Evolutionary conservation across 2,888 invertebrate genomes (phyloP).

Genomic region (Rhagophthalmus giganteus): DNA sequence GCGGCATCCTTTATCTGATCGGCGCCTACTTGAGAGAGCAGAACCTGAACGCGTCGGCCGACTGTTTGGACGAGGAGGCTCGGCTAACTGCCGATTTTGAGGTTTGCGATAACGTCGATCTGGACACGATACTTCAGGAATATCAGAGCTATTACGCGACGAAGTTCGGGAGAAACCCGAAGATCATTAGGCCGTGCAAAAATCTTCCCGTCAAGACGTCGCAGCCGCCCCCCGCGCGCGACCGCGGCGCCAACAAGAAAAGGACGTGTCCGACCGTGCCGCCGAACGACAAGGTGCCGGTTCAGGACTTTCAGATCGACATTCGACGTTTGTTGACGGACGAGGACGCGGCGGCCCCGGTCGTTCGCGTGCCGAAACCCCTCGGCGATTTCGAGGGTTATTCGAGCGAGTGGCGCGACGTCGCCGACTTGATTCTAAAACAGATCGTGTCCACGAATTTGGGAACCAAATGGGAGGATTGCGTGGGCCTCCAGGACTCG

Average conservation of each 20-base stretch:
- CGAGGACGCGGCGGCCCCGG: background rate
- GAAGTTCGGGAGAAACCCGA: constrained; percentile 16
- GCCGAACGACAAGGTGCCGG: background rate
- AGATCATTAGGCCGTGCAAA: constrained; percentile 9
- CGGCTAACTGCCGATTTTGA: constrained; percentile 67
- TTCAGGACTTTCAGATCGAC: constrained; percentile 14
- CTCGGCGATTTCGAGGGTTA: constrained; percentile 46
- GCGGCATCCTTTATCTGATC: constrained; percentile 66
- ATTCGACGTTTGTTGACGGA: constrained; percentile 4
- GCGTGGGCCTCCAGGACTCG: constrained; percentile 74
- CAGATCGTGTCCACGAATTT: constrained; percentile 68
- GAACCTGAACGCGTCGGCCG: constrained; percentile 66
- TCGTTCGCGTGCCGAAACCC: constrained; percentile 13
- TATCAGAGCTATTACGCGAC: constrained; percentile 65
- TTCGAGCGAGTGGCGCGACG: constrained; percentile 64
- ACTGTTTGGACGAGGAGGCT: constrained; percentile 71
- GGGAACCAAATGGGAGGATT: constrained; percentile 77
- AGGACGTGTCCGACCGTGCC: constrained; percentile 1
- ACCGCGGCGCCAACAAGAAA: constrained; percentile 3
- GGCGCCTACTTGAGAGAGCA: constrained; percentile 69
- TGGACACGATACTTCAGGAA: constrained; percentile 85
- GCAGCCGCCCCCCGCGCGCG: background rate
- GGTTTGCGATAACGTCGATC: constrained; percentile 89
- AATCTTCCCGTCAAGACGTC: background rate
- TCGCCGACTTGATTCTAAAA: constrained; percentile 67